Conservation (phyloP, 2,113 vertebrate genomes). For the Protomyctophum bolini region DNA sequence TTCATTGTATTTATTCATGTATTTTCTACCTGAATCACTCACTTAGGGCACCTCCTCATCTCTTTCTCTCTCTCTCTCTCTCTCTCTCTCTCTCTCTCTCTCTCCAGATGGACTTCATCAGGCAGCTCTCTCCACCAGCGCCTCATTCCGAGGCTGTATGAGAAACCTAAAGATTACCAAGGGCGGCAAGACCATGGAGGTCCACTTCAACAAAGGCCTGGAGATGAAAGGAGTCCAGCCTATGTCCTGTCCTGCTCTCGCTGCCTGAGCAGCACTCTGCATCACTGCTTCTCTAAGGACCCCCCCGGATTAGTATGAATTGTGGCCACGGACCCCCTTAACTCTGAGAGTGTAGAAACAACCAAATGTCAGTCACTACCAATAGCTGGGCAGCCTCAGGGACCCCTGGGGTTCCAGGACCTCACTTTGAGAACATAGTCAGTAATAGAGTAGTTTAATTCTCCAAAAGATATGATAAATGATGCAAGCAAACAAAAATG, state of each 20-base stretch:
- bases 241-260: slow-evolving; percentile 85
- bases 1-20: too few relatives aligned
- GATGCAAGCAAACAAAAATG: not conserved
- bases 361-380: not conserved
- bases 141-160: slow-evolving; percentile 90
- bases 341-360: slow-evolving; percentile 1
- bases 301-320: too few relatives aligned
- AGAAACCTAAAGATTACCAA: slow-evolving; percentile 89
- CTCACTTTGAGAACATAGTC: not conserved
- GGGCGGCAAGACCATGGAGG: slow-evolving; percentile 84
- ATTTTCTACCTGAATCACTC: not conserved
- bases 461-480: not conserved
- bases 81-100: not conserved
- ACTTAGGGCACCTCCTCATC: not conserved
- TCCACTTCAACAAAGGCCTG: slow-evolving; percentile 90
- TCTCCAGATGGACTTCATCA: slow-evolving; percentile 87
- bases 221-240: slow-evolving; percentile 93
- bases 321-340: too few relatives aligned
- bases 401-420: not conserved
- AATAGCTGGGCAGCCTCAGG: not conserved
- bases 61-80: not conserved
- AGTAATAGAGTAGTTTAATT: too few relatives aligned
- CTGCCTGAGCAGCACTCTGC: slow-evolving; percentile 28
- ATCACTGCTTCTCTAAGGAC: not conserved
- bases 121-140: slow-evolving; percentile 87